phyloP scores from a whole-genome alignment of 2,113 vertebrate species.

The Lophotis ruficrista region DNA sequence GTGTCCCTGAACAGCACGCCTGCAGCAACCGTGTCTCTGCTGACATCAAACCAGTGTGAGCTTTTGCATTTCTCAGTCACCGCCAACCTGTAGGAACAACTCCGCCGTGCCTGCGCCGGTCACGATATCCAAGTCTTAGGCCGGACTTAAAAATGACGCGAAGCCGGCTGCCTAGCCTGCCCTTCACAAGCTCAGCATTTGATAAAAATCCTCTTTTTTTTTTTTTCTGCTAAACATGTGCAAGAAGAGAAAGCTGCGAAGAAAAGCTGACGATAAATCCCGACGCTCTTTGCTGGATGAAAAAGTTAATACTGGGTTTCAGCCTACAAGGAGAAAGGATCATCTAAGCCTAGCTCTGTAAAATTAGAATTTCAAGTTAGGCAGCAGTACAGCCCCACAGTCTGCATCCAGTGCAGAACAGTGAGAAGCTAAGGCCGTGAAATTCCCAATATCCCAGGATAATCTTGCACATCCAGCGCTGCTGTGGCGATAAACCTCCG shows the following conservation, averaged over 20 bases:
- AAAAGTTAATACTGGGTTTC: not conserved
- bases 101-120: rapidly evolving
- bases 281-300: too few relatives aligned
- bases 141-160: not conserved
- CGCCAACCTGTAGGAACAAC: not conserved
- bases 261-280: not conserved
- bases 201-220: not conserved
- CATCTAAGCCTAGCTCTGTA: not conserved
- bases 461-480: not conserved
- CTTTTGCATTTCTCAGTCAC: not conserved
- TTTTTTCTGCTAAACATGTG: not conserved
- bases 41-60: rapidly evolving
- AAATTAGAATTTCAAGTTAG: not conserved
- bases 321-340: not conserved
- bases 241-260: not conserved
- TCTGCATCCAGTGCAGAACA: not conserved
- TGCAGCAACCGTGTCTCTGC: not conserved
- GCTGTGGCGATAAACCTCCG: not conserved
- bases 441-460: not conserved
- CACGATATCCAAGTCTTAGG: not conserved
- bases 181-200: not conserved
- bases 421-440: not conserved
- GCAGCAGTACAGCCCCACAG: not conserved
- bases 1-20: not conserved
- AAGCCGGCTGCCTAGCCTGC: not conserved